Conservation (phyloP, 2,888 invertebrate species). For the Noctua pronuba region DNA sequence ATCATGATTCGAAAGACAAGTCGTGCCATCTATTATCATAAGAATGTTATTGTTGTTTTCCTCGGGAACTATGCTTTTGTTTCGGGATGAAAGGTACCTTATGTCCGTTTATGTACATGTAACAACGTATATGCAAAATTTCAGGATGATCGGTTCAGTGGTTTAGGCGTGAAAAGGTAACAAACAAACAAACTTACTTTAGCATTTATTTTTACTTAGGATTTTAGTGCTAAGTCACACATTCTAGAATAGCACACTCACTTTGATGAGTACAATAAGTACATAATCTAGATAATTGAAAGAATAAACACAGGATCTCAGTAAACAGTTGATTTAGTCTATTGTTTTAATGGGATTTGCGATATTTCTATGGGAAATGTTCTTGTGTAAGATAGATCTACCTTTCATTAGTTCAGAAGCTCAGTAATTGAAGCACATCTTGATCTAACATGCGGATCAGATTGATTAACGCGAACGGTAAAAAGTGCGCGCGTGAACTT, state of each 20-base stretch:
- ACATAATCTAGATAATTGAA: slow-evolving; percentile 36
- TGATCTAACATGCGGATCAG: slow-evolving; percentile 50
- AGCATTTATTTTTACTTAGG: too few relatives aligned
- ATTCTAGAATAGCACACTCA: slow-evolving; percentile 27
- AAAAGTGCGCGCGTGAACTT: slow-evolving; percentile 41
- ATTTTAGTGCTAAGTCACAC: slow-evolving; percentile 44
- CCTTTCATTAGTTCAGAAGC: slow-evolving; percentile 58
- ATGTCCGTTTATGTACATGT: too few relatives aligned
- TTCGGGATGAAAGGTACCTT: too few relatives aligned
- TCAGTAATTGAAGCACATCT: slow-evolving; percentile 60
- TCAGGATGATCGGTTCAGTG: too few relatives aligned
- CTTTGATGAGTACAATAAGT: slow-evolving; percentile 5
- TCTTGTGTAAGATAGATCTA: slow-evolving; percentile 63
- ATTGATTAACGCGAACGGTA: slow-evolving; percentile 51
- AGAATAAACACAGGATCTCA: slow-evolving; percentile 44
- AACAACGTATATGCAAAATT: too few relatives aligned
- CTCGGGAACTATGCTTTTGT: too few relatives aligned
- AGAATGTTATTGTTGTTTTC: too few relatives aligned
- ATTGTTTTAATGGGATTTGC: slow-evolving; percentile 67
- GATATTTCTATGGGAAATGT: slow-evolving; percentile 68
- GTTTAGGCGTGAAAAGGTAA: too few relatives aligned
- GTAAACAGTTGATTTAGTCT: slow-evolving; percentile 65
- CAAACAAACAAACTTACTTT: too few relatives aligned
- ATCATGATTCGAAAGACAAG: too few relatives aligned
- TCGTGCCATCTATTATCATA: too few relatives aligned